A percentile compares a stretch with the other conserved stretches of the same genome.
These are phyloP conservation scores for Leptobrachium ailaonicum DNA, from an alignment of 2,113 vertebrate genomes.

Conservation along the genomic window DNA sequence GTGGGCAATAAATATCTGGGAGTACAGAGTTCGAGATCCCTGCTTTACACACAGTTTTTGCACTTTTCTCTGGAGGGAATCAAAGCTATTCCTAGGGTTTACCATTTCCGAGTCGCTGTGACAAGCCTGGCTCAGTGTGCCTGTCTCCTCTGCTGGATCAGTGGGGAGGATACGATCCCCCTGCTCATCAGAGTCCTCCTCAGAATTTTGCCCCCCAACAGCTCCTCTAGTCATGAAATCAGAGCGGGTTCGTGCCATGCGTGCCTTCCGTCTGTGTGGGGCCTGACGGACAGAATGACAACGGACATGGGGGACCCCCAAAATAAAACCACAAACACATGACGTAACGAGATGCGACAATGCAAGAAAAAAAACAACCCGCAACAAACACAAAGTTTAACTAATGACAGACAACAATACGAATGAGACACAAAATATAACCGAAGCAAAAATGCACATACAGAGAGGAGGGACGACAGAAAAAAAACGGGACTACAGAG, in stretches of 20 bases:
- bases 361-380: background rate
- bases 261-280: conserved; percentile 97
- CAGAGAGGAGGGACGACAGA: background rate
- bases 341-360: conserved; percentile 1
- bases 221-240: conserved; percentile 98
- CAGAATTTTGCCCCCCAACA: conserved; percentile 83
- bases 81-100: conserved; percentile 61
- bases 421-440: background rate
- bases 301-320: conserved; percentile 63
- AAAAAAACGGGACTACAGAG: background rate
- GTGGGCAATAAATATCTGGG: too few relatives aligned
- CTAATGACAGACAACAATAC: background rate
- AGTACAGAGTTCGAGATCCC: too few relatives aligned
- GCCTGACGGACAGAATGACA: conserved; percentile 77
- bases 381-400: background rate
- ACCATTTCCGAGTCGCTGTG: conserved; percentile 99
- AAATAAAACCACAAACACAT: conserved; percentile 43
- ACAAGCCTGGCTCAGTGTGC: conserved; percentile 84
- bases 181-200: conserved; percentile 93
- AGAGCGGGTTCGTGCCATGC: conserved; percentile 98
- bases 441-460: too few relatives aligned
- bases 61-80: background rate
- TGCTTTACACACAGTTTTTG: background rate
- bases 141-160: conserved; percentile 77
- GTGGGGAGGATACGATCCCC: conserved; percentile 77